Base-by-base conservation (phyloP, 2,113 vertebrate genomes). In the Mugil cephalus region DNA sequence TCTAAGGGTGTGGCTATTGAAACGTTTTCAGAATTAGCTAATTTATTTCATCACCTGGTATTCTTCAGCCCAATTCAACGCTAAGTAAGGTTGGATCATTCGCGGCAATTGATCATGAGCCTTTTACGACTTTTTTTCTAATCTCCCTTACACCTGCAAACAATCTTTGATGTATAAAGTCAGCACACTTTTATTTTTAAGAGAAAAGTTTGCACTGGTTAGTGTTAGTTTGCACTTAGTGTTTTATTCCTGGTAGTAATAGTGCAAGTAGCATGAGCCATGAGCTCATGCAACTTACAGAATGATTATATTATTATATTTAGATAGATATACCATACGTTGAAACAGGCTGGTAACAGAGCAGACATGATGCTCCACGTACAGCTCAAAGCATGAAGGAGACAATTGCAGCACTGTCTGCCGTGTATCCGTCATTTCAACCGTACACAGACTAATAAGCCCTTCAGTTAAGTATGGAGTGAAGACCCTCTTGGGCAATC, bases 381-480 rank as follows among this genome's bases (percentile, higher is more conserved):
- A 17, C 40, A 45, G 35, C 47, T 19, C 12, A 12, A 65, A 70
- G 15, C 61, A 15, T 13, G 4, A 45, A 34, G 54, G 82, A 75
- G 69, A 87, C 12, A 45, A 68, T 83, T 74, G 77, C 45, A 15
- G 6, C 47, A 0, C 24, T 0, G 21, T 66, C 61, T 42, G 52
- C 64, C 50, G 56, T 42, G 8, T 38, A 80, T 82, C 64, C 34
- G 70, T 85, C 67, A 72, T 69, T 65, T 67, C 60, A 58, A 53
- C 17, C 50, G 15, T 30, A 11, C 74, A 24, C 46, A 52, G 77
- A 75, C 67, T 79, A 70, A 91, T 83, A 48, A 61, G 85, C 75
- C 64, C 72, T 19, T 66, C 77, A 42, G 63, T 40, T 47, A 58
- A 56, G 59, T 46, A 51, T 50, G 36, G 63, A 83, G 54, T 39